Percentiles rank a stretch among this genome's conserved stretches.
Conservation (phyloP, 2,113 vertebrate species). For the Sula dactylatra region DNA sequence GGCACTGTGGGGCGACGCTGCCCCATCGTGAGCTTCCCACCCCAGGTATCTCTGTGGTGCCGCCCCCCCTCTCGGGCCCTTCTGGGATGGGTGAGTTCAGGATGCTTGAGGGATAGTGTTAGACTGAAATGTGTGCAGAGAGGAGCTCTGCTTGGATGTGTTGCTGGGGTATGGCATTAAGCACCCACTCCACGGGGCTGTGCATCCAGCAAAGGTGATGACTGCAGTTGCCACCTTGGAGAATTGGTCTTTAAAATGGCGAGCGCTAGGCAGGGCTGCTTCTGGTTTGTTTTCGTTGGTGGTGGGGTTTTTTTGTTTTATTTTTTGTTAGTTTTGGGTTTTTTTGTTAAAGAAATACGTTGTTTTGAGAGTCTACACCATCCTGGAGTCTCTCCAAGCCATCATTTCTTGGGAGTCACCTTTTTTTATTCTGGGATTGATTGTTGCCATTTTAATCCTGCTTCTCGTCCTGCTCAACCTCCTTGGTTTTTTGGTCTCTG, state of each 20-base stretch:
- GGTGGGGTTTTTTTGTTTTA: neutral
- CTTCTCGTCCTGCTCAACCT: neutral
- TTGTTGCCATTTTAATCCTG: neutral
- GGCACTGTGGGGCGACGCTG: rapidly evolving
- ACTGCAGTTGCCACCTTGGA: neutral
- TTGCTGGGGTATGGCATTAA: neutral
- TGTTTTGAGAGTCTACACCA: neutral
- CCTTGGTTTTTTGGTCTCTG: neutral
- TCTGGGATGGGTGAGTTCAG: neutral
- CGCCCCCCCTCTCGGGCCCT: rapidly evolving
- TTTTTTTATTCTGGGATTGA: neutral
- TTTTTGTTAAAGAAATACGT: neutral
- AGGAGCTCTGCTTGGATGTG: rapidly evolving
- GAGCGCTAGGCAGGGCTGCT: neutral
- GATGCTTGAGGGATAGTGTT: rapidly evolving
- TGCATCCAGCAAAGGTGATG: neutral
- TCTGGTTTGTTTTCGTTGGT: neutral
- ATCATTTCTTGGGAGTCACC: neutral
- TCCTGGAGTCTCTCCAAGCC: neutral
- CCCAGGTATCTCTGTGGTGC: neutral
- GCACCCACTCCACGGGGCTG: neutral
- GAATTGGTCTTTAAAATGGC: neutral
- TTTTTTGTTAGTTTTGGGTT: neutral
- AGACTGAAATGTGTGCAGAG: neutral
- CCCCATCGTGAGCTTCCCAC: neutral